Conservation (phyloP, 2,113 vertebrate species). For the Lagopus leucura region DNA sequence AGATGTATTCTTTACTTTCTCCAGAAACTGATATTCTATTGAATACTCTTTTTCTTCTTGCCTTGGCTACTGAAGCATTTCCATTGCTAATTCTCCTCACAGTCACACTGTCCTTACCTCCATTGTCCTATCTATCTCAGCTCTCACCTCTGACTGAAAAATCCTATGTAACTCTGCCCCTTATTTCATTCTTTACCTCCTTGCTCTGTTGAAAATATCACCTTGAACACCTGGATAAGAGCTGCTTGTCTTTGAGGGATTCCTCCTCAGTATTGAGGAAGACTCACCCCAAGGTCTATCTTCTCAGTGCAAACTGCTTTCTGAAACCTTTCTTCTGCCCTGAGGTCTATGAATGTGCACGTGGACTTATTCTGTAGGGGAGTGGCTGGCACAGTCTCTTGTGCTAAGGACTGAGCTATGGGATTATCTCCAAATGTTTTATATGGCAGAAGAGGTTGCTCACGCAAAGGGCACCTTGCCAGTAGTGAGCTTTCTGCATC, state of each 20-base stretch:
- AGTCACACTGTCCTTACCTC: background rate
- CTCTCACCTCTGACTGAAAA: background rate
- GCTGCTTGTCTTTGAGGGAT: background rate
- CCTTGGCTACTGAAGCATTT: background rate
- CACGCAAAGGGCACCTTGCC: background rate
- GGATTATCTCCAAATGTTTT: background rate
- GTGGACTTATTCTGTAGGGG: background rate
- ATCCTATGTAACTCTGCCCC: background rate
- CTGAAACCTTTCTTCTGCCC: background rate
- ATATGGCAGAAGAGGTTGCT: background rate
- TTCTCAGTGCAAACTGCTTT: background rate
- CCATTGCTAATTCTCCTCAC: background rate
- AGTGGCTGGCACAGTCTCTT: background rate
- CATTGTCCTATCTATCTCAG: background rate
- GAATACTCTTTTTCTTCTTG: background rate
- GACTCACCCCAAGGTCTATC: background rate
- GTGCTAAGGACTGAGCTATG: background rate
- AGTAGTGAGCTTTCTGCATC: background rate
- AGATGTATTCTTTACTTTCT: background rate
- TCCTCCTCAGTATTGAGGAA: background rate
- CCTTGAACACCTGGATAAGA: background rate
- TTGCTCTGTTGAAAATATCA: background rate
- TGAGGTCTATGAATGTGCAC: background rate
- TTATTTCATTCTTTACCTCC: background rate
- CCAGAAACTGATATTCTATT: background rate